Evolutionary conservation across 2,113 vertebrate species (phyloP).

Genomic region (Python bivittatus): DNA sequence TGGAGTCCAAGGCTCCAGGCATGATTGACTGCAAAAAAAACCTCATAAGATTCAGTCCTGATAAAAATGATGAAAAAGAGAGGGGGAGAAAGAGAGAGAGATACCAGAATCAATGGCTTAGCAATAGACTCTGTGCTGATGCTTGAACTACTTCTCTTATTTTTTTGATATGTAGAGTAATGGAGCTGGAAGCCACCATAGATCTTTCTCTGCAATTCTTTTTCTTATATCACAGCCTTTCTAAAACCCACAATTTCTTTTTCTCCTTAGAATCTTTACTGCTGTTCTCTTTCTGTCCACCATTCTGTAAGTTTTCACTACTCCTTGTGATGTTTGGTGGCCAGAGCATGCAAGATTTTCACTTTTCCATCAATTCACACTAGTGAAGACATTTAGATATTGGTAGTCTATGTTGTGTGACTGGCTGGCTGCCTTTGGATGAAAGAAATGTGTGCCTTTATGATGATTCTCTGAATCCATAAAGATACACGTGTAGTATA

Average conservation of each 20-base stretch:
- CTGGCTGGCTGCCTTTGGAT: background rate
- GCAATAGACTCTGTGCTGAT: background rate
- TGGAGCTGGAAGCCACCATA: background rate
- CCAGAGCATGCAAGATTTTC: background rate
- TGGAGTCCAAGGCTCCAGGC: background rate
- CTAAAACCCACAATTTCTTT: background rate
- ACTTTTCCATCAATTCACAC: background rate
- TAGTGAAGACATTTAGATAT: background rate
- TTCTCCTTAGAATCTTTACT: background rate
- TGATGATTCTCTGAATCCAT: background rate
- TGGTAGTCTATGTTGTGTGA: background rate
- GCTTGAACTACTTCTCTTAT: background rate
- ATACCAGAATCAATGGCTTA: background rate
- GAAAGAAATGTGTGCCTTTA: too few relatives aligned
- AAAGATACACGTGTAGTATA: background rate
- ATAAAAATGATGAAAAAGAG: background rate
- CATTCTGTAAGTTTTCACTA: background rate
- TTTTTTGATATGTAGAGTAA: background rate
- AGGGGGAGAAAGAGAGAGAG: too few relatives aligned
- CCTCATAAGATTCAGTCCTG: background rate
- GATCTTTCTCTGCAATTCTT: background rate
- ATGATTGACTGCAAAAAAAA: background rate
- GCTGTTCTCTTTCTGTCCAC: background rate
- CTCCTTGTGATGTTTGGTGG: background rate
- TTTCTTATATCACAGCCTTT: background rate